These are phyloP conservation scores for Drosophila carrolli DNA, from an alignment of 1,140 invertebrate species.

Conservation along the genomic window DNA sequence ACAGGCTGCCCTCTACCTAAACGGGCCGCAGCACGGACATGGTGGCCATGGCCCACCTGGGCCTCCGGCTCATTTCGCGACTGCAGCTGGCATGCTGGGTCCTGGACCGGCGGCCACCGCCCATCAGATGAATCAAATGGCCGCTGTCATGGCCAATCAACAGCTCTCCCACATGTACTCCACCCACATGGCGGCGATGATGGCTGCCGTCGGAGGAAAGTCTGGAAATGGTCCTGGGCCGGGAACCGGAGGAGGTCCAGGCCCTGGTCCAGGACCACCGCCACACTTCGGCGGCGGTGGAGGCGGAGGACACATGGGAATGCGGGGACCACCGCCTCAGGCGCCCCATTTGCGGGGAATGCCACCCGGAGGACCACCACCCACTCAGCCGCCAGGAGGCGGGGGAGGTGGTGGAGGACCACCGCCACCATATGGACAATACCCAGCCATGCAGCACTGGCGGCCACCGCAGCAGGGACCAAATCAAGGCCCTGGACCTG, in stretches of 20 bases:
- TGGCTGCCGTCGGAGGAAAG: constrained; percentile 62
- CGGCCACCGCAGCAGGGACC: constrained; percentile 63
- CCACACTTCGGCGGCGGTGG: constrained; percentile 67
- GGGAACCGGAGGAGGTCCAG: constrained; percentile 33
- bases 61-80: constrained; percentile 56
- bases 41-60: constrained; percentile 55
- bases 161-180: constrained; percentile 69
- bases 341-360: constrained; percentile 60
- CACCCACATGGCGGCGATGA: constrained; percentile 71
- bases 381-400: constrained; percentile 25
- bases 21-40: constrained; percentile 51
- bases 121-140: constrained; percentile 75
- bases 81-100: constrained; percentile 60
- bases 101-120: constrained; percentile 58
- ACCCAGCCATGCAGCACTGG: constrained; percentile 71
- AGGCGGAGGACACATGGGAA: constrained; percentile 68
- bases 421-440: constrained; percentile 66
- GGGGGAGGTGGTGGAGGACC: constrained; percentile 41
- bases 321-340: constrained; percentile 66
- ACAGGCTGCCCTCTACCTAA: constrained; percentile 76
- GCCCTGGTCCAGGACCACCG: constrained; percentile 37
- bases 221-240: constrained; percentile 54
- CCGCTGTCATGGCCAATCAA: constrained; percentile 69
- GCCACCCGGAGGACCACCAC: constrained; percentile 44
- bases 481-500: constrained; percentile 25